Evolutionary conservation across 2,797 vertebrate genomes (phyloP).

Genomic region (Bradypus variegatus): DNA sequence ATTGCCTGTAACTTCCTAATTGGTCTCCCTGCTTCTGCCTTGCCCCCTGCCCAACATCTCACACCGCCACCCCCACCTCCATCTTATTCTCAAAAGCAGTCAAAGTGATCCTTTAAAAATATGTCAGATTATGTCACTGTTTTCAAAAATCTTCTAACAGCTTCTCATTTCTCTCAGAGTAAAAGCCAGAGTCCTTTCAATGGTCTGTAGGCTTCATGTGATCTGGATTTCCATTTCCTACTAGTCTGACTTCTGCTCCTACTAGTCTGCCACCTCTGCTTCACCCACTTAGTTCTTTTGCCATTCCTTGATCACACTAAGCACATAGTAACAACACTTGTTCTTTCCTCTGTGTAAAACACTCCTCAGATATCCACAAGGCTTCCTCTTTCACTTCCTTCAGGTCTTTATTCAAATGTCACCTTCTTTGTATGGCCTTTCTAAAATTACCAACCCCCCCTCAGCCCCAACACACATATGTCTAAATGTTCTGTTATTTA

Average conservation of each 20-base stretch:
- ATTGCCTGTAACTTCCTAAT: background rate
- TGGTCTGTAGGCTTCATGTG: accelerated
- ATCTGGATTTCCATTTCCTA: accelerated
- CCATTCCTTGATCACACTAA: background rate
- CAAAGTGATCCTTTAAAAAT: background rate
- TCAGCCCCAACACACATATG: background rate
- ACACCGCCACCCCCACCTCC: accelerated
- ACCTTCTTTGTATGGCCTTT: background rate
- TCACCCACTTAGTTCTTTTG: background rate
- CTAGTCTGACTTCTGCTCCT: background rate
- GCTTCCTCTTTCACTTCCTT: background rate
- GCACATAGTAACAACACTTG: background rate
- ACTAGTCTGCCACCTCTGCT: background rate
- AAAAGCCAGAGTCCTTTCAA: background rate
- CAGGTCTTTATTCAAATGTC: background rate
- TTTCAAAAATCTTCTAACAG: background rate
- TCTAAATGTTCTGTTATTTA: slow-evolving; percentile 10
- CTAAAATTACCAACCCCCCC: background rate
- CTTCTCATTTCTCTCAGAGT: background rate
- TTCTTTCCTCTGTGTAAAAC: background rate
- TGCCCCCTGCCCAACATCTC: too few relatives aligned
- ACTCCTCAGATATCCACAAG: background rate
- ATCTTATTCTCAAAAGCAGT: background rate
- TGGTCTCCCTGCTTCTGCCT: background rate
- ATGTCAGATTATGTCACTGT: background rate